Base-by-base conservation (phyloP, 35 echinoderm and acorn worm genomes). In the Holothuria glaberrima region DNA sequence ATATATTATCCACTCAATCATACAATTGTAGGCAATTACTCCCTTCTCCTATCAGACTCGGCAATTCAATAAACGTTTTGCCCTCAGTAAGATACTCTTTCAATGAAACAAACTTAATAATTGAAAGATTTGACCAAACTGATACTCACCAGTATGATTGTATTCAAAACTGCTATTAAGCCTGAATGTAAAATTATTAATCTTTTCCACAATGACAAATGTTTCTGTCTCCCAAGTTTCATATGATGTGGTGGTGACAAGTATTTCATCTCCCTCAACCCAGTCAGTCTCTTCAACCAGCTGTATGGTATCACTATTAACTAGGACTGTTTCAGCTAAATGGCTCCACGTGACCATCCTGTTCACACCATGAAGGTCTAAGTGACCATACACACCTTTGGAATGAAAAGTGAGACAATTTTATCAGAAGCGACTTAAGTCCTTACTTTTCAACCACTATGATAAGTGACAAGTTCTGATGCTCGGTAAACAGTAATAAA, bases 141-240 rank as follows among this genome's bases (percentile, higher is more conserved):
- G 7, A 7, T 7, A 7, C 86, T 83, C 62, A 98, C 95, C 90
- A 26, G 73, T 69, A 68, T 98, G 96, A 41, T 46, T 88, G 46
- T 84, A 94, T 45, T 59, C 71, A 59, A 95, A 90, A 44, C 89
- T 92, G 26, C 88, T 86, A 68, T 98, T 98, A 17, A 98, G n/a
- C 35, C 71, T 80, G 41, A 98, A 90, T 3, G 71, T 94, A 27
- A 61, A 66, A 20, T 79, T 18, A 83, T 95, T 84, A 10, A 86
- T 52, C 27, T 86, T 87, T 35, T 92, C 83, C 48, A 14, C 33
- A 80, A 98, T 98, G 6, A 16, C 71, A 35, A 98, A 98, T 26
- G 93, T 98, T 64, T 98, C 96, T 31, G 96, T 98, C 13, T 98
- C 88, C 92, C 92, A 97, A 2, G 92, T 77, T 60, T 97, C 95